Evolutionary conservation across 2,113 vertebrate species (phyloP).

Genomic region (Rhinopomastus cyanomelas): DNA sequence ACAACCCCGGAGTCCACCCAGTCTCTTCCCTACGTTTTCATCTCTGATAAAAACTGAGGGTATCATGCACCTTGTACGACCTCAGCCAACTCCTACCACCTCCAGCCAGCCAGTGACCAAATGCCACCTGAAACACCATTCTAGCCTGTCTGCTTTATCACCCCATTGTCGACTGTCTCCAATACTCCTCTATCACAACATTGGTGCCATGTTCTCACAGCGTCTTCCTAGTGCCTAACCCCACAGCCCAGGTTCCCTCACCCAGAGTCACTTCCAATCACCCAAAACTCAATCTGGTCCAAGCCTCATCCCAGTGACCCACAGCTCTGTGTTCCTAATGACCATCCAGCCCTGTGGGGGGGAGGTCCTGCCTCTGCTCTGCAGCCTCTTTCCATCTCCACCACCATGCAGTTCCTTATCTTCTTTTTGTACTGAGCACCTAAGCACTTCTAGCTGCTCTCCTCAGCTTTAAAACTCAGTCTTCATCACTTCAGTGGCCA

Average conservation of each 20-base stretch:
- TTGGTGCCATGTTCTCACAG: not conserved
- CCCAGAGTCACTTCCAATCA: not conserved
- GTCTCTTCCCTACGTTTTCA: accelerated
- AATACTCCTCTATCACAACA: not conserved
- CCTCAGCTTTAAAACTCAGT: not conserved
- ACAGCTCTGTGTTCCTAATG: not conserved
- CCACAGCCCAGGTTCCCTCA: not conserved
- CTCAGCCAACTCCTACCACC: not conserved
- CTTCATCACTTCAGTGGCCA: not conserved
- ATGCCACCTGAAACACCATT: not conserved
- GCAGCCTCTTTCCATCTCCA: not conserved
- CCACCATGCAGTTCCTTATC: not conserved
- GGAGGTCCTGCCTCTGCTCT: not conserved
- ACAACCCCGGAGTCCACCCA: no score
- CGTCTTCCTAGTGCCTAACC: not conserved
- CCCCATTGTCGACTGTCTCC: not conserved
- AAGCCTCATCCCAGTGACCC: not conserved
- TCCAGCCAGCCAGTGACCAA: not conserved
- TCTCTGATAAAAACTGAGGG: not conserved
- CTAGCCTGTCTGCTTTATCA: not conserved
- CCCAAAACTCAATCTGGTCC: not conserved
- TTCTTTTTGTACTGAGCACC: not conserved
- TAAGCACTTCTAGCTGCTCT: not conserved
- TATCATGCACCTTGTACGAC: not conserved
- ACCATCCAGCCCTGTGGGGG: not conserved